Percentiles rank a stretch among this genome's conserved stretches.
phyloP scores from a whole-genome alignment of 1,140 invertebrate species.

The Drosophila funebris region DNA sequence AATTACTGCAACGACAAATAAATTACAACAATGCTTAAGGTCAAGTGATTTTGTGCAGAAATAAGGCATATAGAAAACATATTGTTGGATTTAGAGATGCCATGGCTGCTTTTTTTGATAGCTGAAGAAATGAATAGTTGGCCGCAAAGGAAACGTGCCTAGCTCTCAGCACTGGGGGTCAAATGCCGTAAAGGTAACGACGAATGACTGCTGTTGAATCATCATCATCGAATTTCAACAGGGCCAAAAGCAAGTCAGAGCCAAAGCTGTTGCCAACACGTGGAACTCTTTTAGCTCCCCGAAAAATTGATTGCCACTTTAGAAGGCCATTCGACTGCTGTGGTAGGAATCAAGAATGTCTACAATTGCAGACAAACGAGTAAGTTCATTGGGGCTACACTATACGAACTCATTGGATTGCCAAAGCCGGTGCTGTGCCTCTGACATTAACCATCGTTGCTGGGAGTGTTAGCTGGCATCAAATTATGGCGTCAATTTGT shows the following conservation, averaged over 20 bases:
- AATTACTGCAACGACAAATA: conserved; percentile 77
- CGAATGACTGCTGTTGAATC: conserved; percentile 46
- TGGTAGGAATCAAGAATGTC: conserved; percentile 70
- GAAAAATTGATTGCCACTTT: conserved; percentile 77
- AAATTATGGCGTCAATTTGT: conserved; percentile 64
- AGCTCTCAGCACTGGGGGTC: conserved; percentile 68
- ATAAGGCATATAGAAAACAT: conserved; percentile 80
- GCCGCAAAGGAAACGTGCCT: conserved; percentile 62
- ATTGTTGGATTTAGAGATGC: conserved; percentile 48
- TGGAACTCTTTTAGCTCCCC: conserved; percentile 28
- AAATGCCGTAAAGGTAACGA: conserved; percentile 78
- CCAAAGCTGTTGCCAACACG: conserved; percentile 21
- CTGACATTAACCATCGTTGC: conserved; percentile 61
- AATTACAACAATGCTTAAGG: conserved; percentile 80
- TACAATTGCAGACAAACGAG: conserved; percentile 50
- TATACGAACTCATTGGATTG: conserved; percentile 24
- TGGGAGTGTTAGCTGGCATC: conserved; percentile 52
- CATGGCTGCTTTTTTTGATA: conserved; percentile 60
- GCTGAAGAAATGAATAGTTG: conserved; percentile 70
- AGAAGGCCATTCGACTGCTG: conserved; percentile 64
- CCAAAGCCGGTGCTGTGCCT: conserved; percentile 21
- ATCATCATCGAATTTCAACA: conserved; percentile 61
- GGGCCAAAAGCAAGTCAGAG: conserved; percentile 34
- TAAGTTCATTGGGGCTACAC: conserved; percentile 46
- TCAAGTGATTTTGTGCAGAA: conserved; percentile 78